Percentiles rank a stretch among this genome's conserved stretches.
Conservation (phyloP, 1,140 invertebrate genomes). For the Microplitis demolitor region DNA sequence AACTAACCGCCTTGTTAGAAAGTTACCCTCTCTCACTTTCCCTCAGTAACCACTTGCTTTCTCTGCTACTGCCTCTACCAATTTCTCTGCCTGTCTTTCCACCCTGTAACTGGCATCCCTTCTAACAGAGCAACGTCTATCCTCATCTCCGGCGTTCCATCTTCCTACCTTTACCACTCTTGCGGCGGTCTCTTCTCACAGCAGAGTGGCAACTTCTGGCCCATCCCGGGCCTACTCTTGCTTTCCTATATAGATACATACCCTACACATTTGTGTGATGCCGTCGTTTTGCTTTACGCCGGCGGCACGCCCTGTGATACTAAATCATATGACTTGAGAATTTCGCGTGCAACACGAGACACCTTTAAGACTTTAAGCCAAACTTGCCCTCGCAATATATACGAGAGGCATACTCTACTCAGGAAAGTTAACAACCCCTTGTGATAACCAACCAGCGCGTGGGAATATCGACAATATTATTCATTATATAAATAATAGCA, state of each 20-base stretch:
- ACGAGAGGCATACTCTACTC: background rate
- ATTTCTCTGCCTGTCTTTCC: constrained; percentile 23
- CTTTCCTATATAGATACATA: constrained; percentile 5
- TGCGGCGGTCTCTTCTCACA: background rate
- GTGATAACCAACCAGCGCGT: constrained; percentile 44
- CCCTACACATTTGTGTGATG: background rate
- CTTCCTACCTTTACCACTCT: background rate
- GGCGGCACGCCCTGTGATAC: constrained; percentile 36
- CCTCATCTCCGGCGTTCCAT: background rate
- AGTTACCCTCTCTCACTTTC: constrained; percentile 47
- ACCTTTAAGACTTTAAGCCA: constrained; percentile 54
- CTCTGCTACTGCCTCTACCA: constrained; percentile 25
- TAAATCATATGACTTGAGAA: constrained; percentile 60
- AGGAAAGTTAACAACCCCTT: constrained; percentile 45
- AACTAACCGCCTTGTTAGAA: constrained; percentile 60
- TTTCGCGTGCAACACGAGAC: constrained; percentile 49
- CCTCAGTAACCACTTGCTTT: constrained; percentile 24
- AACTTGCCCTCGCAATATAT: constrained; percentile 35
- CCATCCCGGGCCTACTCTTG: too few species aligned
- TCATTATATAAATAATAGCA: background rate
- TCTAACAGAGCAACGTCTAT: constrained; percentile 20
- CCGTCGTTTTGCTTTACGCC: constrained; percentile 17
- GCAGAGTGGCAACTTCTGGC: too few species aligned
- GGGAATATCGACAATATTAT: background rate
- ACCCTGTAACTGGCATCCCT: constrained; percentile 18